A percentile compares a stretch with the other conserved stretches of the same genome.
These are phyloP conservation scores for Bostrychus sinensis DNA, from an alignment of 2,113 vertebrate genomes.

Conservation along the genomic window DNA sequence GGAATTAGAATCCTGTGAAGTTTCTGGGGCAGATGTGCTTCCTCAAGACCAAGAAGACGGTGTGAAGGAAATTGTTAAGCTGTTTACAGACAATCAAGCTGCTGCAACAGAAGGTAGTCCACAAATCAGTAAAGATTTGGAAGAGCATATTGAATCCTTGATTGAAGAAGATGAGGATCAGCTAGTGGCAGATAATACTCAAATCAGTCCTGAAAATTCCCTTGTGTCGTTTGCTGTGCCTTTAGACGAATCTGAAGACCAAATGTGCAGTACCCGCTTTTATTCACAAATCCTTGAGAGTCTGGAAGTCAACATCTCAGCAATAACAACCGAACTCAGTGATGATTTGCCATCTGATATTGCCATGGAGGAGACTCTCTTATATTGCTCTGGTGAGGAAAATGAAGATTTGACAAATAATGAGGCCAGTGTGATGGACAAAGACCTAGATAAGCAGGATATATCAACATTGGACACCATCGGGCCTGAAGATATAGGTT, in stretches of 20 bases:
- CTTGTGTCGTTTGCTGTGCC: background rate
- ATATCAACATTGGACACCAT: background rate
- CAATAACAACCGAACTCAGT: background rate
- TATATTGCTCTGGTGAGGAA: background rate
- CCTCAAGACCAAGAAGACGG: conserved; percentile 14
- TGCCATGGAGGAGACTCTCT: conserved; percentile 8
- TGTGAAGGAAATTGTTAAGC: background rate
- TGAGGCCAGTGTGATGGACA: background rate
- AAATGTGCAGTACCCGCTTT: background rate
- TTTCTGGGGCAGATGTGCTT: background rate
- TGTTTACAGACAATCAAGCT: background rate
- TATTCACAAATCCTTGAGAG: background rate
- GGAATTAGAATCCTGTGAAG: background rate
- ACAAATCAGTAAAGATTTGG: background rate
- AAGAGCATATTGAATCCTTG: background rate
- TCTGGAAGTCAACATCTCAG: background rate
- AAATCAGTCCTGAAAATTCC: background rate
- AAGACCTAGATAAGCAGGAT: conserved; percentile 10
- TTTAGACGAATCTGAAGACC: background rate
- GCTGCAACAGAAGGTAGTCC: background rate
- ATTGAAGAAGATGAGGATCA: background rate
- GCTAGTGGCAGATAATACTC: conserved; percentile 3
- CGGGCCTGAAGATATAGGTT: conserved; percentile 3
- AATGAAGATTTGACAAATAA: conserved; percentile 6
- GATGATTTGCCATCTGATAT: conserved; percentile 7